Conservation (phyloP, 2,888 invertebrate genomes). For the Euplagia quadripunctaria region DNA sequence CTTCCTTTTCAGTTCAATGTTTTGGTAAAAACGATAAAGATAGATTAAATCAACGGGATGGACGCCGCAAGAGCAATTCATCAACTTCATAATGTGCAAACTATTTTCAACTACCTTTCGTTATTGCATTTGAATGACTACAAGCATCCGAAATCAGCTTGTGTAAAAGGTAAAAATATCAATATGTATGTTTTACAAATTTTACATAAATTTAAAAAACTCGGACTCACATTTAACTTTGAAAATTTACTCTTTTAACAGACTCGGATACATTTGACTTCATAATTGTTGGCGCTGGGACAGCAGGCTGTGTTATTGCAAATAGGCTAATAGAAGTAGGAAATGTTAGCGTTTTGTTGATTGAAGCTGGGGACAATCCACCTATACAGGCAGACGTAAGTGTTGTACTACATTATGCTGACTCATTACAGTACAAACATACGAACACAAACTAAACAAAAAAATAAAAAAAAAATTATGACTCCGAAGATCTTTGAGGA, state of each 20-base stretch:
- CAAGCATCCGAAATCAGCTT: conserved; percentile 6
- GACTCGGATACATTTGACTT: conserved; percentile 8
- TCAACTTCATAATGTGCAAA: neutral
- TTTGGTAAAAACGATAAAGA: neutral
- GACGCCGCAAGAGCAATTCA: neutral
- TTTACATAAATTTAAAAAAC: too few relatives aligned
- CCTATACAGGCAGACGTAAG: conserved; percentile 11
- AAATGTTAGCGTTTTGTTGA: conserved; percentile 5
- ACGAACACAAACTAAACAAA: too few relatives aligned
- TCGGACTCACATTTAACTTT: too few relatives aligned
- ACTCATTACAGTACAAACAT: too few relatives aligned
- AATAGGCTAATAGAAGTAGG: conserved; percentile 4
- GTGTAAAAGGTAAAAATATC: neutral
- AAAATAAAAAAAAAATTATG: too few relatives aligned
- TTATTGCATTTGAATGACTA: conserved; percentile 2
- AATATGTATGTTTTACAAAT: neutral
- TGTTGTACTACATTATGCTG: too few relatives aligned
- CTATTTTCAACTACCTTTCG: neutral
- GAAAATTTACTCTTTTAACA: neutral
- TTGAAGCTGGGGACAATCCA: conserved; percentile 14
- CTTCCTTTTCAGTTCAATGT: neutral
- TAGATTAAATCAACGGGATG: neutral
- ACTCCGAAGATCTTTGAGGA: too few relatives aligned
- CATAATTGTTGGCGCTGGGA: conserved; percentile 15
- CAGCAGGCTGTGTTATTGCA: conserved; percentile 17